Percentiles rank a stretch among this genome's conserved stretches.
Conservation (phyloP, 2,888 invertebrate genomes). For the Mesorhabditis belari region DNA sequence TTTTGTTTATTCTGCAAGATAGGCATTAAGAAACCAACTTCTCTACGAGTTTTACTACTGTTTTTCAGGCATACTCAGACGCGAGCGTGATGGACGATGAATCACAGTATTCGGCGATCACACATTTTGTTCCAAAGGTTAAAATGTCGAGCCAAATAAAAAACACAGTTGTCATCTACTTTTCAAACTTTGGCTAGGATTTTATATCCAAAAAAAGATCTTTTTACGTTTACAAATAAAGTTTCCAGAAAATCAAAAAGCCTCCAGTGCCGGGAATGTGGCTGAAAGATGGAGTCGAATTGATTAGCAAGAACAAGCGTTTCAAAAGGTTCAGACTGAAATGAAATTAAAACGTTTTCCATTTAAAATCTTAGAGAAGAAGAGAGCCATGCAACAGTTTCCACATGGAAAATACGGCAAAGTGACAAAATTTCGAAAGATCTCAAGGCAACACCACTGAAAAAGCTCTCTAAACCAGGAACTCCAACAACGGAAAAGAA, state of each 20-base stretch:
- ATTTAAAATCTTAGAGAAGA: not conserved
- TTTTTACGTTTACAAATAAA: not conserved
- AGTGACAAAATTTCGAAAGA: not conserved
- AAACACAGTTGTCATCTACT: too few relatives aligned
- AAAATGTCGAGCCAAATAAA: too few relatives aligned
- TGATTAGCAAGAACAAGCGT: conserved; percentile 37
- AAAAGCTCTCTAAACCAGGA: too few relatives aligned
- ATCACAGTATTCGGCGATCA: conserved; percentile 43
- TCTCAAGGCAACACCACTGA: not conserved
- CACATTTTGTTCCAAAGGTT: conserved; percentile 38
- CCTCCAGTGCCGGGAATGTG: conserved; percentile 41
- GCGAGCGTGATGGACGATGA: conserved; percentile 30
- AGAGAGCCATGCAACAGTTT: not conserved
- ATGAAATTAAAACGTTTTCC: not conserved
- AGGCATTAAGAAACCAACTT: too few relatives aligned
- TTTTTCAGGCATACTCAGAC: not conserved
- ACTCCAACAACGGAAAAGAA: not conserved
- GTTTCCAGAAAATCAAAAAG: conserved; percentile 2
- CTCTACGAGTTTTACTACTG: too few relatives aligned
- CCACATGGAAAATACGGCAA: not conserved
- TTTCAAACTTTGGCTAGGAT: too few relatives aligned
- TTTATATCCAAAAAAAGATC: not conserved
- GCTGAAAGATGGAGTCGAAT: conserved; percentile 30
- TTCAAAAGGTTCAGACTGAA: conserved; percentile 21
- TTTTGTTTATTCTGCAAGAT: too few relatives aligned